A percentile compares a stretch with the other conserved stretches of the same genome.
Evolutionary conservation across 2,113 vertebrate species (phyloP).

Genomic region (Typhlomys cinereus): DNA sequence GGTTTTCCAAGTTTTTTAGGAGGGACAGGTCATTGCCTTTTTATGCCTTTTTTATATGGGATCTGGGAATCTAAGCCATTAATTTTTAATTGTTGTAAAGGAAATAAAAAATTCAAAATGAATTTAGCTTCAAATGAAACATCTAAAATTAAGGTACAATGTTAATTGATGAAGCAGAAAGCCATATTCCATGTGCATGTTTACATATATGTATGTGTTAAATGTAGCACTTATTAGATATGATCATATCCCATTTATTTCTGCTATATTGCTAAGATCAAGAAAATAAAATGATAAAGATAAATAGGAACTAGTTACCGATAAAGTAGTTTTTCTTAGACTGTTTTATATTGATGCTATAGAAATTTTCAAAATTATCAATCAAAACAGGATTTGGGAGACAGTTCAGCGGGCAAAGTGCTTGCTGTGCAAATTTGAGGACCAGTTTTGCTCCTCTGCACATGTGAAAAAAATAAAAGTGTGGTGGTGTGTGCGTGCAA

Average conservation of each 20-base stretch:
- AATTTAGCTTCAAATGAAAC: background rate
- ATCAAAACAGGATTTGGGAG: background rate
- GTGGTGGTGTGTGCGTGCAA: too few relatives aligned
- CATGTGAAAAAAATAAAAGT: too few relatives aligned
- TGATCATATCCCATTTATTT: background rate
- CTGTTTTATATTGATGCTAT: background rate
- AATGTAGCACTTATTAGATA: background rate
- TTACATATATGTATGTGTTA: background rate
- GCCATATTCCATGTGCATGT: background rate
- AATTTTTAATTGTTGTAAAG: constrained; percentile 3
- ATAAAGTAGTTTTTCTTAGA: background rate
- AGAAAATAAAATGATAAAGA: constrained; percentile 31
- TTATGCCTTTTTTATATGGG: too few relatives aligned
- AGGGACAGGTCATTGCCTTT: too few relatives aligned
- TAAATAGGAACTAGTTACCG: constrained; percentile 8
- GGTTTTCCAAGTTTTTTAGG: too few relatives aligned
- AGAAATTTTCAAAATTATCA: background rate
- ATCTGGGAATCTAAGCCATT: too few relatives aligned
- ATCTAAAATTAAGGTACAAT: background rate
- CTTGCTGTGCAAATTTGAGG: too few relatives aligned
- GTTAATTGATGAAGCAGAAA: constrained; percentile 11
- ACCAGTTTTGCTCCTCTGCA: too few relatives aligned
- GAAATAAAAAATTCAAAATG: background rate
- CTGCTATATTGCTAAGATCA: constrained; percentile 7
- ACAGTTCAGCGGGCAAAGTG: too few relatives aligned